Conservation (phyloP, 2,888 invertebrate genomes). For the Cataglyphis livida region DNA sequence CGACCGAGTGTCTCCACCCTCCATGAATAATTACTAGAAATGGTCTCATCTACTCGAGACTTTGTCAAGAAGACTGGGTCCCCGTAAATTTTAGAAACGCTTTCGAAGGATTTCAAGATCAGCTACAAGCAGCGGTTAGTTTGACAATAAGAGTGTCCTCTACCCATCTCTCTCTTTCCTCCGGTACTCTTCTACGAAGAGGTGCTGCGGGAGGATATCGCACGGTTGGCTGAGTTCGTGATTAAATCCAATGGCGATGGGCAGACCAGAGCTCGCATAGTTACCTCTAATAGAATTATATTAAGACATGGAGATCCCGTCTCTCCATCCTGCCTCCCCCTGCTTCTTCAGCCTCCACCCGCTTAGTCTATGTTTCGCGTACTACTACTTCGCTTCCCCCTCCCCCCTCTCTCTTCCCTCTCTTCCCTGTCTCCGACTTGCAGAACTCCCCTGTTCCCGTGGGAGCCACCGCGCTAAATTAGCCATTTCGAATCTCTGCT, state of each 20-base stretch:
- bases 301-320: constrained; percentile 82
- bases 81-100: constrained; percentile 24
- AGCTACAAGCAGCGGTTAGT: constrained; percentile 79
- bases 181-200: constrained; percentile 23
- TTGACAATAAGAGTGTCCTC: constrained; percentile 75
- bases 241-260: constrained; percentile 84
- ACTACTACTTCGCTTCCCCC: constrained; percentile 26
- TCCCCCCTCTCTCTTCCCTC: constrained; percentile 51
- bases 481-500: constrained; percentile 85
- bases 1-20: constrained; percentile 33
- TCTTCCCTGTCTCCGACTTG: constrained; percentile 56
- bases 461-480: constrained; percentile 84
- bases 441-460: constrained; percentile 72
- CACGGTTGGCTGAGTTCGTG: constrained; percentile 82
- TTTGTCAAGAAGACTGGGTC: not conserved
- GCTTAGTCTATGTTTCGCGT: constrained; percentile 36
- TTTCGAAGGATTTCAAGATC: constrained; percentile 40
- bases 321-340: constrained; percentile 31
- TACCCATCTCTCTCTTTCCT: not conserved
- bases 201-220: constrained; percentile 79
- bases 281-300: constrained; percentile 85
- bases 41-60: constrained; percentile 31
- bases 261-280: constrained; percentile 83
- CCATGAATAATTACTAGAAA: constrained; percentile 53
- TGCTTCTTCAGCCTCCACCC: constrained; percentile 17